Evolutionary conservation across 2,888 invertebrate species (phyloP).

Genomic region (Cataglyphis cursor): DNA sequence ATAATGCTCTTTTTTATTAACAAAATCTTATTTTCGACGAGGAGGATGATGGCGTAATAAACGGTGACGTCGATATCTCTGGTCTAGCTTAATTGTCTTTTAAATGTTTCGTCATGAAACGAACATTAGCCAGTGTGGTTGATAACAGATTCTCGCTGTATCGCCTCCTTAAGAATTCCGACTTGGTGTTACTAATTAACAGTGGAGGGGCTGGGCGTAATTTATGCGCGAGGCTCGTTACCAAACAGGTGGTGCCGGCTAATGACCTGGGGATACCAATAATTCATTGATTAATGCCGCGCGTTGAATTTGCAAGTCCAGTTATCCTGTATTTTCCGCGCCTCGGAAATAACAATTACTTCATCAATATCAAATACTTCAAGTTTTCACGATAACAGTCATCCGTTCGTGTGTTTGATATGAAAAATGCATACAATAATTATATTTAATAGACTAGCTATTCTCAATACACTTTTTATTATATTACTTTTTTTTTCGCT

Average conservation of each 20-base stretch:
- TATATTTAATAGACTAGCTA: constrained; percentile 10
- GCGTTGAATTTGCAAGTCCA: constrained; percentile 71
- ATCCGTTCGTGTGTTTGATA: constrained; percentile 4
- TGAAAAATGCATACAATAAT: constrained; percentile 3
- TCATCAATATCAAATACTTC: constrained; percentile 43
- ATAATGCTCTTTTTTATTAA: constrained; percentile 42
- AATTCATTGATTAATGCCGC: constrained; percentile 75
- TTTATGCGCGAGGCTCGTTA: constrained; percentile 74
- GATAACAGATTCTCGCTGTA: constrained; percentile 27
- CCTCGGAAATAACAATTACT: constrained; percentile 47
- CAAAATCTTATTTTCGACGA: constrained; percentile 38
- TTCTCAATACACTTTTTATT: neutral
- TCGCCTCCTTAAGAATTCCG: constrained; percentile 61
- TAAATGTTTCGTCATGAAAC: constrained; percentile 53
- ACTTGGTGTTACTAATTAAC: constrained; percentile 70
- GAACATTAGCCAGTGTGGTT: constrained; percentile 35
- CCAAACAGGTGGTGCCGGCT: constrained; percentile 75
- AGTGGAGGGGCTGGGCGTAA: constrained; percentile 59
- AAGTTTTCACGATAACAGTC: constrained; percentile 21
- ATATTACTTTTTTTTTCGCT: neutral
- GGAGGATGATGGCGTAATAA: constrained; percentile 43
- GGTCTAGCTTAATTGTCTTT: constrained; percentile 46
- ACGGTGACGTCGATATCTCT: constrained; percentile 38
- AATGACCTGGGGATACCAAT: constrained; percentile 75
- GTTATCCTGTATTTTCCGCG: constrained; percentile 46